Evolutionary conservation across 2,888 invertebrate species (phyloP), one percentile per base, ranked within the genome.

Genomic region (Tillus elongatus): DNA sequence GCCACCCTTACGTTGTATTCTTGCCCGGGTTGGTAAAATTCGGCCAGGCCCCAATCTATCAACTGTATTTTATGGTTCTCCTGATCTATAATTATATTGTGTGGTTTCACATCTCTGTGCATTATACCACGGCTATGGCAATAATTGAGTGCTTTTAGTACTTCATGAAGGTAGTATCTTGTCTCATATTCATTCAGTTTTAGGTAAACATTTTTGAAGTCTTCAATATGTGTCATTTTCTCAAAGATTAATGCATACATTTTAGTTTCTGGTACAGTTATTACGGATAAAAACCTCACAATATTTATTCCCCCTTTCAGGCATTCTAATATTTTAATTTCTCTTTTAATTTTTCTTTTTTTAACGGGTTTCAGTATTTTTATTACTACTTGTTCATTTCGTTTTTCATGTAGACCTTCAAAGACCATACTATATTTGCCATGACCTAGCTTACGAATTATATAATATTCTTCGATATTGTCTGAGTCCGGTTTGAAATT

Each of bases 361-460:
- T 61, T 55, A 2, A 66, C 64, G 1, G 66, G 64, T 42, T 65
- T 66, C 27, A 66, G 41, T 39, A 65, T 58, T 49, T 66, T 66
- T 4, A 66, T 45, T 1, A 65, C 60, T 1, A 64, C 61, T 27
- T 53, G 47, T 35, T 63, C 58, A 9, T 55, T 54, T 28, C 47
- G 57, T 0, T 44, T 40, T 36, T 58, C 53, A 19, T 61, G 51
- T n/a, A 60, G 28, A 6, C 56, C 64, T 44, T 64, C 63, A 35
- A 65, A 65, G 2, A 65, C 66, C 32, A 61, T 55, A 46, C 66
- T 66, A 47, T 65, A 65, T 47, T 66, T 66, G n/a, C 65, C 65
- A 32, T 63, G 55, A 3, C 65, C 65, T n/a, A 65, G 49, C 41
- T 60, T 61, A 36, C 54, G 49, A 6, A 58, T 54, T 13, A 65